phyloP scores from a whole-genome alignment of 2,113 vertebrate species.

The Fregata magnificens region DNA sequence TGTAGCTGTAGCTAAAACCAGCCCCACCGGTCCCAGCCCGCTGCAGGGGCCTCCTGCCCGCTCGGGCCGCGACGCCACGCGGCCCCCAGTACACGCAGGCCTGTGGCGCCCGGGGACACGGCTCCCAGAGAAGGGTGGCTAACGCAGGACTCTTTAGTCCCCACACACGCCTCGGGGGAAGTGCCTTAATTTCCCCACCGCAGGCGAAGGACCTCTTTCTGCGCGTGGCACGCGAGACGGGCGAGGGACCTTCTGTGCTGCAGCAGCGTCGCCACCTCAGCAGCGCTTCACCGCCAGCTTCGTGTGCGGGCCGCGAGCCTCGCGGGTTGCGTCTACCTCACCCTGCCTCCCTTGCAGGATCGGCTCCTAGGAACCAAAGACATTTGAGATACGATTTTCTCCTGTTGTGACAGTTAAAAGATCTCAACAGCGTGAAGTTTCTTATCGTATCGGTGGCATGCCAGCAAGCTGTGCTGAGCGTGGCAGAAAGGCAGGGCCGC shows the following conservation, averaged over 20 bases:
- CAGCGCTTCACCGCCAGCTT: accelerated
- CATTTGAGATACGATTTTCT: not conserved
- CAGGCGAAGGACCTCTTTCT: not conserved
- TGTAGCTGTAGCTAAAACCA: not conserved
- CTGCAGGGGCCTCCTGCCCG: not conserved
- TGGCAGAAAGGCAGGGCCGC: accelerated
- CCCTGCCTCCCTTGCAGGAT: not conserved
- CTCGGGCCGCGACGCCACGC: accelerated
- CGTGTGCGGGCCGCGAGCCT: accelerated
- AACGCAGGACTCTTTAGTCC: accelerated
- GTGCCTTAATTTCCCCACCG: accelerated
- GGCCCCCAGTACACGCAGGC: accelerated
- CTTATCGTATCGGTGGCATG: accelerated
- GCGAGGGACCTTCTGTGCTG: not conserved
- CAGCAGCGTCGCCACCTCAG: not conserved
- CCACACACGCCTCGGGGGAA: not conserved
- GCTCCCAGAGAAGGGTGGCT: not conserved
- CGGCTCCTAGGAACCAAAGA: accelerated
- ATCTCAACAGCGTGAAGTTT: not conserved
- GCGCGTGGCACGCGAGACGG: accelerated
- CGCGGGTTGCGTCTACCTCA: accelerated
- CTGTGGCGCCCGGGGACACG: accelerated
- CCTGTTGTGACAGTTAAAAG: not conserved
- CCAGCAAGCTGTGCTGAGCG: accelerated
- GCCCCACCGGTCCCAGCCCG: accelerated